Evolutionary conservation across 1,140 invertebrate species (phyloP), one percentile per base, ranked within the genome.

Genomic region (Rhopalosiphum padi): DNA sequence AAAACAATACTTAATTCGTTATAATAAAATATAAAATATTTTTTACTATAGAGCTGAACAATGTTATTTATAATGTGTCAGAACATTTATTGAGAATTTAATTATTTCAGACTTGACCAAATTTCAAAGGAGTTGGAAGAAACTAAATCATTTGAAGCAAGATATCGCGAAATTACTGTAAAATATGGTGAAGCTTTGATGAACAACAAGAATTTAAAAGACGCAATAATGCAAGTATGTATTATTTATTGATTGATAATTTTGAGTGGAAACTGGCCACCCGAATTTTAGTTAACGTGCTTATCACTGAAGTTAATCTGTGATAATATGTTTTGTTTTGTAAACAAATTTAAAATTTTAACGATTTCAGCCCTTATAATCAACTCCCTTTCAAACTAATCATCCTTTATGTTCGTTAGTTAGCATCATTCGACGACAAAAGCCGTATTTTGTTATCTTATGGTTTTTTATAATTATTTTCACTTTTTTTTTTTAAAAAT

Each of bases 151-250:
- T 93, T 55, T 55, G 53, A 86, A 41, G 25, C 91, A 30, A 35
- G 91, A 53, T 93, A 89, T 90, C 82, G 77, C 82, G 83, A 85
- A 85, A 60, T 89, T 83, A 25, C 43, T 35, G 41, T 41, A 41
- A 90, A 86, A 77, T 83, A 25, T 87, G 51, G 51, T 77, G 53
- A 93, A 93, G 85, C 41, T 83, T 89, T 90, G 85, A 93, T 86
- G 41, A 41, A 88, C 0, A 87, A 86, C 43, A 86, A 60, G 51
- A 85, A 85, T 89, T 93, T 83, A 51, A 85, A 93, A 53, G 82
- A 93, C 23, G 23, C 82, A 93, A 93, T 55, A 93, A 86, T 86
- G 93, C 46, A 82, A 93, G 93, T 91, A 41, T 2, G 41, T 41
- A 90, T 90, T 94, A 15, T 55, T 86, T 86, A 48, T 83, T 77